A percentile compares a stretch with the other conserved stretches of the same genome.
Conservation (phyloP, 1,140 invertebrate species). For the Bombus sylvicola region DNA sequence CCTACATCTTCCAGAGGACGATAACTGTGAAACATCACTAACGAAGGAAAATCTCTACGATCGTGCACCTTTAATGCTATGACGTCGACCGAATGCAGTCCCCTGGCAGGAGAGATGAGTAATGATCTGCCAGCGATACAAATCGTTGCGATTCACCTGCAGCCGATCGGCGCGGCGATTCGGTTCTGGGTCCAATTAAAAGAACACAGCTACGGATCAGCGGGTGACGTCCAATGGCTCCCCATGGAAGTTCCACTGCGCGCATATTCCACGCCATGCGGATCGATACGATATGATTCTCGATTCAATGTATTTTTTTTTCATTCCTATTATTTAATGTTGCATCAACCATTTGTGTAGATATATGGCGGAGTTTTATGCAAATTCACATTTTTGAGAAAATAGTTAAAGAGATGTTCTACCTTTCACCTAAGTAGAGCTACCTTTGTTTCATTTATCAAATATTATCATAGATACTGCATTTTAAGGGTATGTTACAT, state of each 20-base stretch:
- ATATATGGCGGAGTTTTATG: too few species aligned
- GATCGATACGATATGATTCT: conserved; percentile 56
- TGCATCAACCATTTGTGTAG: too few species aligned
- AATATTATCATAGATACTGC: too few species aligned
- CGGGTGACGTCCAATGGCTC: conserved; percentile 71
- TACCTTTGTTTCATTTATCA: too few species aligned
- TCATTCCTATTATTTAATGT: too few species aligned
- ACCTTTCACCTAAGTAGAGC: too few species aligned
- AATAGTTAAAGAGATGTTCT: too few species aligned
- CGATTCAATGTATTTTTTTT: conserved; percentile 39
- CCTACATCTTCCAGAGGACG: not conserved
- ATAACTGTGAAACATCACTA: not conserved
- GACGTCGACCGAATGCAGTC: conserved; percentile 53
- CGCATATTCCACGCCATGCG: conserved; percentile 45
- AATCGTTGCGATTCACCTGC: conserved; percentile 80
- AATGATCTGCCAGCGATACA: conserved; percentile 81
- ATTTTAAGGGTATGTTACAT: too few species aligned
- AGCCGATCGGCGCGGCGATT: conserved; percentile 72
- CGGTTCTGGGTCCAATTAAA: conserved; percentile 80
- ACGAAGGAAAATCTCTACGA: conserved; percentile 58
- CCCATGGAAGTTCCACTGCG: conserved; percentile 45
- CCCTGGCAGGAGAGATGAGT: conserved; percentile 72
- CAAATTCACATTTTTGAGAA: too few species aligned
- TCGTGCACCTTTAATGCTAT: conserved; percentile 35
- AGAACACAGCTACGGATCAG: conserved; percentile 77